A percentile compares a stretch with the other conserved stretches of the same genome.
phyloP scores from a whole-genome alignment of 2,888 invertebrate species.

The Empis livida region DNA sequence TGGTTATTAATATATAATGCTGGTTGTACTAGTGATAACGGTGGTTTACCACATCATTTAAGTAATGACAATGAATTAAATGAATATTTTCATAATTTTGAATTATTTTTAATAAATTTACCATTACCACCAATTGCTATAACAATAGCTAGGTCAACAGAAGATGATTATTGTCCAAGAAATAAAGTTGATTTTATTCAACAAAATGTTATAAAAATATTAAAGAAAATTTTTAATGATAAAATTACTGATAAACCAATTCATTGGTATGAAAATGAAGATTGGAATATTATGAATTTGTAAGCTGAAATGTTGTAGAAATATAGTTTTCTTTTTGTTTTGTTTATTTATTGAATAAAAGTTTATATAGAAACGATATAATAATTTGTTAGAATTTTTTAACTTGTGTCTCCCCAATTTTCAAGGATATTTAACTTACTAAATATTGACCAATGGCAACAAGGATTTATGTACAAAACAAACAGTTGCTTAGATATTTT shows the following conservation, averaged over 20 bases:
- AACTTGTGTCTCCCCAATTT: no score
- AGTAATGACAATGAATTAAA: slow-evolving; percentile 55
- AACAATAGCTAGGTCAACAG: slow-evolving; percentile 72
- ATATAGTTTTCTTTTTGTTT: no score
- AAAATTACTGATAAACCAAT: slow-evolving; percentile 28
- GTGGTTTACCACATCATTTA: slow-evolving; percentile 71
- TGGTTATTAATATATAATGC: slow-evolving; percentile 74
- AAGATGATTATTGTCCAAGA: slow-evolving; percentile 79
- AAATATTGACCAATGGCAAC: no score
- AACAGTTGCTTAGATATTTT: no score
- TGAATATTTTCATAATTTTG: slow-evolving; percentile 45
- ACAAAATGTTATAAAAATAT: slow-evolving; percentile 45
- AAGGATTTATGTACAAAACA: no score
- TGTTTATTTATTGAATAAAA: no score
- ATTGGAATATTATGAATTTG: slow-evolving; percentile 33
- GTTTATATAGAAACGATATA: no score
- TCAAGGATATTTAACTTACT: no score
- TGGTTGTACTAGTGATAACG: slow-evolving; percentile 78
- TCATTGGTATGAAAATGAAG: slow-evolving; percentile 28
- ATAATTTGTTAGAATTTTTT: no score
- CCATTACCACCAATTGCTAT: slow-evolving; percentile 47
- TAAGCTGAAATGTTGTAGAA: slow-evolving; percentile 11
- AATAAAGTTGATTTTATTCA: slow-evolving; percentile 74
- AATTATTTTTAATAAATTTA: slow-evolving; percentile 43
- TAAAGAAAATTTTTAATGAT: slow-evolving; percentile 36